Base-by-base conservation (phyloP, 1,140 invertebrate genomes). In the Metaphire vulgaris region DNA sequence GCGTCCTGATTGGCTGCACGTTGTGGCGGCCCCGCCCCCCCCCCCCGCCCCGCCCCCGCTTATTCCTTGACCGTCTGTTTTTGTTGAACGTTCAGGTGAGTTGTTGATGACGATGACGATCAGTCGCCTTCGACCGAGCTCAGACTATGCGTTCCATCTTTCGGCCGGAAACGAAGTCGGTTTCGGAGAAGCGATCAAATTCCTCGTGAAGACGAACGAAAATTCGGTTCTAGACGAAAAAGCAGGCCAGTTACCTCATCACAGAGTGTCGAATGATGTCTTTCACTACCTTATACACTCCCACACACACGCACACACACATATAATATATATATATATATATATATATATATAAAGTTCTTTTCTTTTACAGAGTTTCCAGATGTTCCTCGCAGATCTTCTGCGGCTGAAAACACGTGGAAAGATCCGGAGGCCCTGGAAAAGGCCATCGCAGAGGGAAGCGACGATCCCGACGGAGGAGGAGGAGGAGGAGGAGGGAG, bases 91-190 rank as follows among this genome's bases (percentile, higher is more conserved):
- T 56, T 56, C 41, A 56, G 41, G 41, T 56, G 41, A 56, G 41
- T 21, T 21, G 6, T 21, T 56, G 6, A 21, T 21, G 6, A 56
- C 41, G 6, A 12, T 56, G 41, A 56, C 21, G 41, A 56, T 74
- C 15, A 6, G 31, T 29, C 68, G 68, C 1, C 41, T 75, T 2
- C 28, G 28, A 1, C 74, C 64, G 28, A 66, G 33, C 26, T n/a
- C 33, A 26, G 56, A 30, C 0, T 76, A 76, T 68, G 71, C 2
- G 1, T 70, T 76, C 33, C 71, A 76, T 34, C 30, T 76, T 33
- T 33, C 69, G 2, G 75, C 75, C 26, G 69, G 33, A 1, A 76
- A 76, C 64, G 69, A 29, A 2, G 75, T 76, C 15, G 75, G 75
- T 29, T 34, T 34, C 32, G 69, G 75, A 33, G 34, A 76, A 21